Base-by-base conservation (phyloP, 2,113 vertebrate genomes). In the Opisthocomus hoazin region DNA sequence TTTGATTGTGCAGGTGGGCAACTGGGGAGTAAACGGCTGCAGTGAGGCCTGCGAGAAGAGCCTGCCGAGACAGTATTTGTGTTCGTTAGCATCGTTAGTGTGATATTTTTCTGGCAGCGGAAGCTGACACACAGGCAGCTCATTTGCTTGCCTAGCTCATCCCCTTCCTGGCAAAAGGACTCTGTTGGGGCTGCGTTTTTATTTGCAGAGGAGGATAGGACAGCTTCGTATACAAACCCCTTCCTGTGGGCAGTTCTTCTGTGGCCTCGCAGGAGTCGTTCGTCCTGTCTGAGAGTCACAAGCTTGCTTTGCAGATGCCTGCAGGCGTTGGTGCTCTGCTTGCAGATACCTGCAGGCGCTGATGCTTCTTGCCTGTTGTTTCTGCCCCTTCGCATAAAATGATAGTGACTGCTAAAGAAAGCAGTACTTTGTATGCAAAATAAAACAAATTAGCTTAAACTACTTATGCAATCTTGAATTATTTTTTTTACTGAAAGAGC, bases 211-310 rank as follows among this genome's bases (percentile, higher is more conserved):
- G 58, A 41, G 12, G n/a, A 46, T 41, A 39, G 18, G 65, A 26
- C 48, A 32, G 45, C 50, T 5, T 8, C 15, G 0, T 5, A 6
- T 14, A 26, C 32, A 50, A 34, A 53, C 17, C 5, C 6, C 1
- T 46, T 24, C n/a, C 7, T 6, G 4, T 1, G 65, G 46, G 36
- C 10, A 22, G 61, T 26, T 60, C 34, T 75, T 9, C 50, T 48
- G 41, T 65, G 73, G 13, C 54, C 41, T 39, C 3, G 26, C 83
- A 41, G 46, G 45, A 51, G 36, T 10, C 30, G 41, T 37, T 34
- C 45, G 0, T 61, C 26, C 3, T 7, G 39, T 6, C 54, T 7
- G 65, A 63, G 65, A 63, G 32, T 37, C 73, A n/a, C 48, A 20
- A 12, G 1, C 5, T 29, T 23, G 17, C 87, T 87, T 36, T 45